Evolutionary conservation across 2,888 invertebrate species (phyloP).

Genomic region (Urechis unicinctus): DNA sequence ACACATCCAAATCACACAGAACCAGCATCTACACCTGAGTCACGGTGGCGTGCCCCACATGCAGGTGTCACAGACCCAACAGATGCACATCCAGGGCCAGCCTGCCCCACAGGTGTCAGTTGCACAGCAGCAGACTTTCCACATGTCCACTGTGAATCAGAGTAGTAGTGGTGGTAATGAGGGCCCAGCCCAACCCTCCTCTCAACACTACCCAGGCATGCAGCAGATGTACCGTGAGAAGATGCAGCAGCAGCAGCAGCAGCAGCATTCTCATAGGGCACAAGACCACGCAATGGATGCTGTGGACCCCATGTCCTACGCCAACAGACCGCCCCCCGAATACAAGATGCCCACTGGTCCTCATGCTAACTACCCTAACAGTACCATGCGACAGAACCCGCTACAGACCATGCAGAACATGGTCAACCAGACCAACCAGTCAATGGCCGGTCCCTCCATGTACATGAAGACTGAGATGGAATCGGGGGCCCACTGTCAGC

Average conservation of each 20-base stretch:
- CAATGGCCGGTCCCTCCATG: neutral
- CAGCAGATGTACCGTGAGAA: neutral
- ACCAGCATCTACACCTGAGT: neutral
- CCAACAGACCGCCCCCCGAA: slow-evolving; percentile 72
- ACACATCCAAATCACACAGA: neutral
- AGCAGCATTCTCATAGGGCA: slow-evolving; percentile 9
- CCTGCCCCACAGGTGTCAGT: slow-evolving; percentile 32
- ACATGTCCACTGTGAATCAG: too few species aligned
- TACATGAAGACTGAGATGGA: neutral
- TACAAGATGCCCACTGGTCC: slow-evolving; percentile 57
- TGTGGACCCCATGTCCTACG: slow-evolving; percentile 29
- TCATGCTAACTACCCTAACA: slow-evolving; percentile 8
- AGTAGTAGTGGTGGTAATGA: too few species aligned
- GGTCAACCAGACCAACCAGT: slow-evolving; percentile 55
- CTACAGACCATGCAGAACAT: slow-evolving; percentile 48
- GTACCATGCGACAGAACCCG: too few species aligned
- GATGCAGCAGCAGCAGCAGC: slow-evolving; percentile 21
- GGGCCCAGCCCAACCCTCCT: too few species aligned
- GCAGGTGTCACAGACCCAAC: slow-evolving; percentile 40
- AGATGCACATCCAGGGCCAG: slow-evolving; percentile 61
- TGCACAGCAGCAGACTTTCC: slow-evolving; percentile 31
- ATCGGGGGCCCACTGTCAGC: too few species aligned
- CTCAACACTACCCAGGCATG: neutral
- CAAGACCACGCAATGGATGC: slow-evolving; percentile 5
- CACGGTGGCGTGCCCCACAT: too few species aligned